Evolutionary conservation across 1,140 invertebrate genomes (phyloP).

Genomic region (Danaus melanippus): DNA sequence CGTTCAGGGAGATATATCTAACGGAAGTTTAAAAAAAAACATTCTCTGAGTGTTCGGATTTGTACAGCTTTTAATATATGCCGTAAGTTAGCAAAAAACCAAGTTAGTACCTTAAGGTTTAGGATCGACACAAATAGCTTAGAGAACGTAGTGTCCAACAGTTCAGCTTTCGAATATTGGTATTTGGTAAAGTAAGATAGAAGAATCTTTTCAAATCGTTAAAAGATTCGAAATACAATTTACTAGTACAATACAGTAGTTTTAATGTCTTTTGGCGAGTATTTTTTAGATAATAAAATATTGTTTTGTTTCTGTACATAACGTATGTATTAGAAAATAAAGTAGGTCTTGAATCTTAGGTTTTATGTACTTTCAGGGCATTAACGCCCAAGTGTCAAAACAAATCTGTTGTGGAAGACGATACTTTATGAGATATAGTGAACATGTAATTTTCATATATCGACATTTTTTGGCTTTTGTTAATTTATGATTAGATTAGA

Average conservation of each 20-base stretch:
- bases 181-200: slow-evolving; percentile 39
- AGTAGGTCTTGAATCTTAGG: slow-evolving; percentile 33
- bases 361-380: slow-evolving; percentile 30
- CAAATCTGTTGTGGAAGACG: slow-evolving; percentile 65
- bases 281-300: slow-evolving; percentile 35
- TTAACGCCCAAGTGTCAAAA: slow-evolving; percentile 43
- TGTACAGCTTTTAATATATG: slow-evolving; percentile 43
- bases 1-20: background rate
- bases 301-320: slow-evolving; percentile 50
- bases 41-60: slow-evolving; percentile 7
- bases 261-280: slow-evolving; percentile 38
- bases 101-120: slow-evolving; percentile 46
- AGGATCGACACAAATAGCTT: slow-evolving; percentile 52
- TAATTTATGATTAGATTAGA: slow-evolving; percentile 34
- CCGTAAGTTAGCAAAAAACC: slow-evolving; percentile 45
- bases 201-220: slow-evolving; percentile 55
- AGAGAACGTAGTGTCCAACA: slow-evolving; percentile 48
- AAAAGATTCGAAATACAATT: slow-evolving; percentile 44
- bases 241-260: slow-evolving; percentile 46
- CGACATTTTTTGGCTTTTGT: slow-evolving; percentile 32
- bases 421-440: slow-evolving; percentile 58
- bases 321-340: slow-evolving; percentile 43
- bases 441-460: slow-evolving; percentile 29
- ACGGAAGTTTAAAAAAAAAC: background rate
- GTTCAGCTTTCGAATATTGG: slow-evolving; percentile 71